Evolutionary conservation across 2,113 vertebrate genomes (phyloP).

Genomic region (Octodon degus): DNA sequence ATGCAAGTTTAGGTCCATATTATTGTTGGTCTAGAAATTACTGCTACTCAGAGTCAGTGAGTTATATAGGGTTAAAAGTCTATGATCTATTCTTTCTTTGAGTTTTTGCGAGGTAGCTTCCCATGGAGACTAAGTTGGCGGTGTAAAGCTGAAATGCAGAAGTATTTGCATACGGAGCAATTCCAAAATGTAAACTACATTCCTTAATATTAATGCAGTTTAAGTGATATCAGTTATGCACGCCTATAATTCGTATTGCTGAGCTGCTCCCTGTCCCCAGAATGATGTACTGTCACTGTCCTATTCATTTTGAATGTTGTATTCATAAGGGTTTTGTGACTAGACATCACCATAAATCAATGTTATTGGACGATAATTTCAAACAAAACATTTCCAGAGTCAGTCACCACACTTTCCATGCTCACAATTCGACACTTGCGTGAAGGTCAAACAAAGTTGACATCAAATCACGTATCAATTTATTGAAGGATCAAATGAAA

Average conservation of each 20-base stretch:
- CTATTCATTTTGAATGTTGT: slow-evolving; percentile 83
- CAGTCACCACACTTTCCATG: slow-evolving; percentile 78
- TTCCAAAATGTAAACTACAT: slow-evolving; percentile 69
- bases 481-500: slow-evolving; percentile 76
- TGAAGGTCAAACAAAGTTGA: slow-evolving; percentile 86
- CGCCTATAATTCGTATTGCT: slow-evolving; percentile 76
- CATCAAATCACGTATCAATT: slow-evolving; percentile 78
- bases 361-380: slow-evolving; percentile 86
- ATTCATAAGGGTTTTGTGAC: slow-evolving; percentile 84
- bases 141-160: background rate
- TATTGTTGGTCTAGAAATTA: background rate
- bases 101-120: background rate
- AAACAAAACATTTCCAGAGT: slow-evolving; percentile 86
- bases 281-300: slow-evolving; percentile 80
- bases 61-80: slow-evolving; percentile 57
- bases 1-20: background rate
- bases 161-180: slow-evolving; percentile 37
- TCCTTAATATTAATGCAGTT: slow-evolving; percentile 78
- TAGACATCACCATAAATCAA: slow-evolving; percentile 86
- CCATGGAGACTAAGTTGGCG: background rate
- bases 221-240: slow-evolving; percentile 77
- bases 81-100: slow-evolving; percentile 51
- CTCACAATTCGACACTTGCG: slow-evolving; percentile 75
- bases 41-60: slow-evolving; percentile 20
- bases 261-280: slow-evolving; percentile 72